A percentile compares a stretch with the other conserved stretches of the same genome.
These are phyloP conservation scores for Notothenia coriiceps DNA, from an alignment of 2,113 vertebrate genomes.

Conservation along the genomic window DNA sequence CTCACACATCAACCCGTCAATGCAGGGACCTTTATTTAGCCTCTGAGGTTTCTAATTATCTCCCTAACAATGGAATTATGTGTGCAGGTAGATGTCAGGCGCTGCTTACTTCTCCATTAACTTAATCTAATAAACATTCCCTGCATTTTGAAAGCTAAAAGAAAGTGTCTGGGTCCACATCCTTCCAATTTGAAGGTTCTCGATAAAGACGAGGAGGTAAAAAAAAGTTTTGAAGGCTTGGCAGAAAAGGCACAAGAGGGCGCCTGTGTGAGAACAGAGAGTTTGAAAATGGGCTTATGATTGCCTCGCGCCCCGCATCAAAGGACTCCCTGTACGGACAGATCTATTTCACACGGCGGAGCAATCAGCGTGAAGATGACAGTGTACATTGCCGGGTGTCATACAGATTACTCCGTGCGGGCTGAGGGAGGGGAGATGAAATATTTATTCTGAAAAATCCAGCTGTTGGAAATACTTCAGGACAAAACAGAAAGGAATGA, in stretches of 20 bases:
- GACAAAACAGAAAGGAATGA: not conserved
- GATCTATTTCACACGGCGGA: constrained; percentile 58
- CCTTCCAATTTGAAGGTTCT: constrained; percentile 55
- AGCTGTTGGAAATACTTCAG: constrained; percentile 40
- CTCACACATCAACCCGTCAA: constrained; percentile 43
- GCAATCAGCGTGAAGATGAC: constrained; percentile 55
- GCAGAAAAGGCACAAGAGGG: not conserved
- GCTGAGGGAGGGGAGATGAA: constrained; percentile 45
- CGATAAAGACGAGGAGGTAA: no score
- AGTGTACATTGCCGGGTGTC: constrained; percentile 44
- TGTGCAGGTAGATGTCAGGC: constrained; percentile 27
- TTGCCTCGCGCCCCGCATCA: constrained; percentile 47
- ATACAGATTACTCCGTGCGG: constrained; percentile 35
- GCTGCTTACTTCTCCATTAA: constrained; percentile 30
- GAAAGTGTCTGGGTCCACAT: constrained; percentile 7
- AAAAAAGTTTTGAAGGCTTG: not conserved
- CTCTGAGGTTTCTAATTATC: constrained; percentile 15
- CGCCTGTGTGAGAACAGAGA: constrained; percentile 16
- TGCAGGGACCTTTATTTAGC: constrained; percentile 40
- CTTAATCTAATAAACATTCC: constrained; percentile 52
- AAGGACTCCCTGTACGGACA: constrained; percentile 42
- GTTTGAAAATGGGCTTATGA: constrained; percentile 39
- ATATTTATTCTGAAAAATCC: constrained; percentile 60
- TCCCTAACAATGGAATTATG: constrained; percentile 41
- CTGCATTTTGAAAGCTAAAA: constrained; percentile 36